Evolutionary conservation across 2,888 invertebrate species (phyloP).

Genomic region (Cactoblastis cactorum): DNA sequence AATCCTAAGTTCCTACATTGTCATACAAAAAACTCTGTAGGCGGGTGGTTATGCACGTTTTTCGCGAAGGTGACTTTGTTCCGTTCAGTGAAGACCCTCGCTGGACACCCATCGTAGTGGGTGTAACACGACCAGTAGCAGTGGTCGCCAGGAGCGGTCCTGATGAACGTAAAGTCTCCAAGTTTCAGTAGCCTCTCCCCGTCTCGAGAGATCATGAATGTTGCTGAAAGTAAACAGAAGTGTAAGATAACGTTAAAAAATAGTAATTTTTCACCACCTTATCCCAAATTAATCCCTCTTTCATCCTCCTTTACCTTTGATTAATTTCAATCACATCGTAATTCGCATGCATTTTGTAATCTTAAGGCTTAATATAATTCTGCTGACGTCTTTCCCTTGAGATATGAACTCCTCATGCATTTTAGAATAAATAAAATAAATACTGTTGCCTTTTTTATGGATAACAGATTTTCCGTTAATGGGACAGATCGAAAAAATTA

Average conservation of each 20-base stretch:
- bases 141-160: slow-evolving; percentile 38
- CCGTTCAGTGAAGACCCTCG: slow-evolving; percentile 55
- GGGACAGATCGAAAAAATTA: too few species aligned
- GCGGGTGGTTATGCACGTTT: slow-evolving; percentile 65
- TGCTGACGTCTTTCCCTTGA: slow-evolving; percentile 45
- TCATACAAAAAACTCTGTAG: slow-evolving; percentile 73
- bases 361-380: slow-evolving; percentile 45
- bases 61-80: slow-evolving; percentile 53
- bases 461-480: slow-evolving; percentile 36
- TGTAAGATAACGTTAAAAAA: slow-evolving; percentile 7
- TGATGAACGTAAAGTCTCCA: slow-evolving; percentile 67
- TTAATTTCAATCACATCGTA: slow-evolving; percentile 49
- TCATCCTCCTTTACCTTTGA: too few species aligned
- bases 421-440: slow-evolving; percentile 40
- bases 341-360: slow-evolving; percentile 53
- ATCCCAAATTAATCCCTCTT: slow-evolving; percentile 47
- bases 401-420: slow-evolving; percentile 52
- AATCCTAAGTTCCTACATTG: slow-evolving; percentile 18
- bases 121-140: slow-evolving; percentile 69
- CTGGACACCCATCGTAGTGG: slow-evolving; percentile 58
- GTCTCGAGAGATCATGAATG: slow-evolving; percentile 63
- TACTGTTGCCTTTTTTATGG: slow-evolving; percentile 54
- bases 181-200: slow-evolving; percentile 66
- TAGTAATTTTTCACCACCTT: too few species aligned
- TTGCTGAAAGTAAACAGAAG: slow-evolving; percentile 48